phyloP scores from a whole-genome alignment of 2,888 invertebrate species.

The Dioctria linearis region DNA sequence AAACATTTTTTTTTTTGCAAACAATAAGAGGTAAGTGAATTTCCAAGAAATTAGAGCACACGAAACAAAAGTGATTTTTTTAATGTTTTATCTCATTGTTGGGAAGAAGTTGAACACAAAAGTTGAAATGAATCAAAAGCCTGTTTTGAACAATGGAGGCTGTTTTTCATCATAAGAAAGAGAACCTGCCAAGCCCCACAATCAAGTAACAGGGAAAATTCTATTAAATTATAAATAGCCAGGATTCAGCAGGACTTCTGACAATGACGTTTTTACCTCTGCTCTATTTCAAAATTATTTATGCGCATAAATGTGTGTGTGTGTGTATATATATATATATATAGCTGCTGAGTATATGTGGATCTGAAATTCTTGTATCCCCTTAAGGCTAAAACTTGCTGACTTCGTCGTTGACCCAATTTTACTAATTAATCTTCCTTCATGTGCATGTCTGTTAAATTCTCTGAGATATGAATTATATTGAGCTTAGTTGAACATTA shows the following conservation, averaged over 20 bases:
- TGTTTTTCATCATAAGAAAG: neutral
- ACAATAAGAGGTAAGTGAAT: neutral
- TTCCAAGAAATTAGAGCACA: constrained; percentile 12
- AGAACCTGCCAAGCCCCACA: neutral
- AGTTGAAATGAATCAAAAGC: constrained; percentile 29
- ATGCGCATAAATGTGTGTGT: neutral
- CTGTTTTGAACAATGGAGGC: neutral
- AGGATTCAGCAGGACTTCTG: constrained; percentile 23
- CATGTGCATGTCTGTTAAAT: constrained; percentile 11
- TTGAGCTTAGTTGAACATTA: constrained; percentile 20
- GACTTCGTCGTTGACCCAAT: constrained; percentile 36
- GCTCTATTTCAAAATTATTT: constrained; percentile 21
- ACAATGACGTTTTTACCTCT: constrained; percentile 20
- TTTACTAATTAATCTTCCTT: constrained; percentile 34
- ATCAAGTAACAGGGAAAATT: constrained; percentile 31
- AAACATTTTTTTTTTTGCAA: too few relatives aligned
- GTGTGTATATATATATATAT: constrained; percentile 20
- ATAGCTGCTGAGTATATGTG: neutral
- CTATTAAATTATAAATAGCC: constrained; percentile 39
- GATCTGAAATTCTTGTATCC: constrained; percentile 8
- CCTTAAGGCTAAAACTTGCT: constrained; percentile 19
- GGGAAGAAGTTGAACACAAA: constrained; percentile 16
- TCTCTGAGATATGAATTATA: constrained; percentile 42
- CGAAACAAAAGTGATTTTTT: constrained; percentile 29
- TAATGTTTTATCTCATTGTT: neutral